Conservation (phyloP, 2,113 vertebrate genomes). For the Athene cunicularia region DNA sequence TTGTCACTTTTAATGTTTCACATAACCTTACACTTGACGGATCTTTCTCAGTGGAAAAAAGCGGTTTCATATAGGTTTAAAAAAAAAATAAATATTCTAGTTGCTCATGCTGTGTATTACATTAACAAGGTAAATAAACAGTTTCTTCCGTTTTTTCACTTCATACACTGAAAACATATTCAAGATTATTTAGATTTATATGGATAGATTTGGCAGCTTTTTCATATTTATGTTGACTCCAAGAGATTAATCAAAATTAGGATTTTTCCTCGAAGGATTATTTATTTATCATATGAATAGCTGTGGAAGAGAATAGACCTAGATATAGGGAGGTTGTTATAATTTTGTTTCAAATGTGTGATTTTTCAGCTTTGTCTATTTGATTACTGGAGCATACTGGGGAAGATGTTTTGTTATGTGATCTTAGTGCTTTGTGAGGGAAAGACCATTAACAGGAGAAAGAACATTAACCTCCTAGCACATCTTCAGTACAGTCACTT, state of each 20-base stretch:
- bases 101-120: background rate
- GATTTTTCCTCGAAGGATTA: background rate
- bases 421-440: background rate
- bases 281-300: background rate
- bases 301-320: background rate
- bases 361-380: background rate
- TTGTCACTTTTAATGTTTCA: background rate
- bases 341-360: background rate
- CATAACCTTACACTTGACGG: background rate
- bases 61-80: background rate
- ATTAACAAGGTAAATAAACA: background rate
- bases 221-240: background rate
- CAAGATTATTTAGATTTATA: background rate
- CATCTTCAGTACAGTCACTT: background rate
- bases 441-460: background rate
- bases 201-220: background rate
- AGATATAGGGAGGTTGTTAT: background rate
- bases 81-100: background rate
- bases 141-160: background rate
- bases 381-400: background rate
- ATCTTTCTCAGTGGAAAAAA: background rate
- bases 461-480: rapidly evolving
- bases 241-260: background rate
- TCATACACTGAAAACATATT: background rate
- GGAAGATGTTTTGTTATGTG: background rate